Conservation (phyloP, 2,888 invertebrate genomes). For the Tolmerus cingulatus region DNA sequence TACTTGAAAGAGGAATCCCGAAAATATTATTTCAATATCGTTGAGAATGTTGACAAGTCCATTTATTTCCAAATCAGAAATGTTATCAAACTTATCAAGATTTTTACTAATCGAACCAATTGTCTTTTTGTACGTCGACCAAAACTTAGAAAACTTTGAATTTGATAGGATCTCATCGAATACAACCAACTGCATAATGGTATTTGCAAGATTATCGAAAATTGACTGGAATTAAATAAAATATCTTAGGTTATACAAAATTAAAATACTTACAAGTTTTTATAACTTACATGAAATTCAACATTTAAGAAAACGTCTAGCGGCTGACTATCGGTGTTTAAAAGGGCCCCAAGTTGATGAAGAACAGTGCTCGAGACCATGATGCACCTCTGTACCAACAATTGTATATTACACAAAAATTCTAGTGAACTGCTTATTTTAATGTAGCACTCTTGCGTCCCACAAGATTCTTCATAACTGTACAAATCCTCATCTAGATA, state of each 20-base stretch:
- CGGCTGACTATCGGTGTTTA: conserved; percentile 63
- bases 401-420: conserved; percentile 71
- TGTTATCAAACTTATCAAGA: conserved; percentile 69
- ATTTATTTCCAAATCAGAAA: conserved; percentile 66
- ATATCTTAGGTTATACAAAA: background rate
- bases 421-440: conserved; percentile 68
- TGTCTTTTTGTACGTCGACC: conserved; percentile 79
- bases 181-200: conserved; percentile 71
- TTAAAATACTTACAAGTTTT: background rate
- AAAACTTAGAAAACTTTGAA: conserved; percentile 67
- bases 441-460: conserved; percentile 51
- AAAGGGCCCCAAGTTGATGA: conserved; percentile 77
- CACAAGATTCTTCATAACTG: conserved; percentile 50
- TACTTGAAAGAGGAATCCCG: conserved; percentile 76
- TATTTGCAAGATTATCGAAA: conserved; percentile 69
- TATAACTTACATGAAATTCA: conserved; percentile 49
- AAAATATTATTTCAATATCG: conserved; percentile 62
- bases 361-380: conserved; percentile 76
- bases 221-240: conserved; percentile 53
- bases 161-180: conserved; percentile 63
- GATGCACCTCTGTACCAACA: conserved; percentile 75
- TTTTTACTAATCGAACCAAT: conserved; percentile 74
- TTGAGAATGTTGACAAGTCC: conserved; percentile 76
- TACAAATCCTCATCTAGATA: conserved; percentile 56
- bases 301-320: conserved; percentile 56